Evolutionary conservation across 2,797 vertebrate genomes (phyloP).

Genomic region (Pangasius djambal): DNA sequence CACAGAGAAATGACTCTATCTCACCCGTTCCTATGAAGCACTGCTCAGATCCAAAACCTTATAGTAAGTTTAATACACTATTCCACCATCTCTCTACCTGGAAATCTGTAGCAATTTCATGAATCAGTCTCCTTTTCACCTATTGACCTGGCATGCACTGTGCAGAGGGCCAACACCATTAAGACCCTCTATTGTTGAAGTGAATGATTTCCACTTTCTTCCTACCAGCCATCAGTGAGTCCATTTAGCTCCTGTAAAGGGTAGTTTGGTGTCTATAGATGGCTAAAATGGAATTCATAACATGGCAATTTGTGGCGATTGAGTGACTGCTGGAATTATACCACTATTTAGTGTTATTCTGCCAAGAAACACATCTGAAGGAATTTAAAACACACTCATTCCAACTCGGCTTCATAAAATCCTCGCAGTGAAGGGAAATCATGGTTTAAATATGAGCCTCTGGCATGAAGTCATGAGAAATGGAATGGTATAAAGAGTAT

Average conservation of each 20-base stretch:
- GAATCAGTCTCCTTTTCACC: conserved; percentile 54
- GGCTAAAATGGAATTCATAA: conserved; percentile 51
- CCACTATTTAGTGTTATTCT: conserved; percentile 20
- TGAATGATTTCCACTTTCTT: conserved; percentile 54
- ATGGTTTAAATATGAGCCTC: neutral
- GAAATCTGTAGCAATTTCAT: conserved; percentile 57
- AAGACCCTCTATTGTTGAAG: conserved; percentile 55
- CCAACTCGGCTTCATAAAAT: conserved; percentile 1
- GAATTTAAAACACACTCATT: conserved; percentile 2
- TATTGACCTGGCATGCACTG: conserved; percentile 49
- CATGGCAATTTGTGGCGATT: conserved; percentile 36
- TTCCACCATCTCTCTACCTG: conserved; percentile 48
- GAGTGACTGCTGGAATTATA: conserved; percentile 35
- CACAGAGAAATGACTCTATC: conserved; percentile 50
- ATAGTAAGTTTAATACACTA: conserved; percentile 55
- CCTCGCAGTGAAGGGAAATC: neutral
- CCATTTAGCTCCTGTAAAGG: conserved; percentile 56
- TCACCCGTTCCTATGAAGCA: conserved; percentile 34
- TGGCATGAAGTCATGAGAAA: neutral
- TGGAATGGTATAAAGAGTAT: neutral
- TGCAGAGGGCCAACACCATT: conserved; percentile 54
- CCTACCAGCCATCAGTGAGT: conserved; percentile 50
- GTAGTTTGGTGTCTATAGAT: conserved; percentile 44
- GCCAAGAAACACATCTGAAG: conserved; percentile 26
- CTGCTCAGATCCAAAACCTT: conserved; percentile 40